Evolutionary conservation across 2,113 vertebrate species (phyloP).

Genomic region (Bombycilla garrulus): DNA sequence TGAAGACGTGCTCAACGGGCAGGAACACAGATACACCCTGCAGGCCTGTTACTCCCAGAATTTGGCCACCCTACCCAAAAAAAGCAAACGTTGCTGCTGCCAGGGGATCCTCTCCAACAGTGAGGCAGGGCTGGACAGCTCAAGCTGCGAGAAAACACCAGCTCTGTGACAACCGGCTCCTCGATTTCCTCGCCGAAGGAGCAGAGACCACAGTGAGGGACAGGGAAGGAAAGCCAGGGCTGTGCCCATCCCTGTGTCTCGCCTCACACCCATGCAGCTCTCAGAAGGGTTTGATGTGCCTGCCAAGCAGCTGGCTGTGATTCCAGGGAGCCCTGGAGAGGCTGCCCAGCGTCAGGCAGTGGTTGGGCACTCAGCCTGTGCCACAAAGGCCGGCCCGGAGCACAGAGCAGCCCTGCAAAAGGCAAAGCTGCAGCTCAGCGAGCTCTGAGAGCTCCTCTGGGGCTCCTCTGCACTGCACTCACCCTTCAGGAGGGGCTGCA

Average conservation of each 20-base stretch:
- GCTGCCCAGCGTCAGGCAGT: neutral
- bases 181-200: neutral
- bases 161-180: neutral
- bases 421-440: neutral
- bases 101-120: neutral
- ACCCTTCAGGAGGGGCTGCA: neutral
- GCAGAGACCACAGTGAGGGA: neutral
- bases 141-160: neutral
- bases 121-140: neutral
- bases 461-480: neutral
- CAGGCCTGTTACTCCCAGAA: neutral
- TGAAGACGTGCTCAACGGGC: fast-evolving
- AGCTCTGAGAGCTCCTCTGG: neutral
- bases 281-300: slow-evolving; percentile 25
- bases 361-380: neutral
- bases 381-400: neutral
- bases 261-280: neutral
- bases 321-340: neutral
- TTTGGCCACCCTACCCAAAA: neutral
- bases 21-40: neutral
- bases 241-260: neutral
- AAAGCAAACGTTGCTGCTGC: neutral
- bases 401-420: neutral
- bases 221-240: neutral
- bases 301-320: slow-evolving; percentile 7